Evolutionary conservation across 2,113 vertebrate species (phyloP).

Genomic region (Takifugu flavidus): DNA sequence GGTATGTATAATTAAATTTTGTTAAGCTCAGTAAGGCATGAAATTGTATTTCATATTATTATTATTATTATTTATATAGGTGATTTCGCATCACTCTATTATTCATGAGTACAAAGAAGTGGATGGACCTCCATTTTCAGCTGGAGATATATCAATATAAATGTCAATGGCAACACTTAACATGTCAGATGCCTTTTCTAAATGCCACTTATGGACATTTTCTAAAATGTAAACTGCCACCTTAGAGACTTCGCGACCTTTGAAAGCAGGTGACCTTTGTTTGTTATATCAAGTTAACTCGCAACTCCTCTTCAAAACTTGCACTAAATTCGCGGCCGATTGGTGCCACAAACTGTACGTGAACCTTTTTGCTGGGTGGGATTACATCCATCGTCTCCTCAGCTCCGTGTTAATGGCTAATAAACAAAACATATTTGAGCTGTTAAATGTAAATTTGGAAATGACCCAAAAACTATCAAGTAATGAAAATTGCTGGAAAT

Average conservation of each 20-base stretch:
- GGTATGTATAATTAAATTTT: not conserved
- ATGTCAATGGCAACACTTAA: conserved; percentile 1
- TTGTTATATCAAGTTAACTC: not conserved
- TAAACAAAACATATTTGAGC: not conserved
- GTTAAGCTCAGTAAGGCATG: not conserved
- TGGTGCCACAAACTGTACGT: not conserved
- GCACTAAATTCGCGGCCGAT: not conserved
- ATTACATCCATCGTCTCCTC: not conserved
- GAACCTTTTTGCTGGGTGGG: not conserved
- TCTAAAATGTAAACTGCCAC: not conserved
- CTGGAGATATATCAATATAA: conserved; percentile 4
- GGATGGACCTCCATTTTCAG: not conserved
- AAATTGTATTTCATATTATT: not conserved
- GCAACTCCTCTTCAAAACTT: not conserved
- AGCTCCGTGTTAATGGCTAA: not conserved
- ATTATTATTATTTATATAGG: not conserved
- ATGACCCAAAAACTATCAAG: not conserved
- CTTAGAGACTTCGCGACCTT: conserved; percentile 7
- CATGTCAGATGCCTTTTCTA: not conserved
- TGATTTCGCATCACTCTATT: not conserved
- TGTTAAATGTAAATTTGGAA: too few relatives aligned
- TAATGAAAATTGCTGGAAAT: not conserved
- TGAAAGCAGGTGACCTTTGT: conserved; percentile 1
- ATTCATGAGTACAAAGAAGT: not conserved
- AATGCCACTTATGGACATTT: conserved; percentile 9